Evolutionary conservation across 2,888 invertebrate species (phyloP), one percentile per base, ranked within the genome.

Genomic region (Chrysina gloriosa): DNA sequence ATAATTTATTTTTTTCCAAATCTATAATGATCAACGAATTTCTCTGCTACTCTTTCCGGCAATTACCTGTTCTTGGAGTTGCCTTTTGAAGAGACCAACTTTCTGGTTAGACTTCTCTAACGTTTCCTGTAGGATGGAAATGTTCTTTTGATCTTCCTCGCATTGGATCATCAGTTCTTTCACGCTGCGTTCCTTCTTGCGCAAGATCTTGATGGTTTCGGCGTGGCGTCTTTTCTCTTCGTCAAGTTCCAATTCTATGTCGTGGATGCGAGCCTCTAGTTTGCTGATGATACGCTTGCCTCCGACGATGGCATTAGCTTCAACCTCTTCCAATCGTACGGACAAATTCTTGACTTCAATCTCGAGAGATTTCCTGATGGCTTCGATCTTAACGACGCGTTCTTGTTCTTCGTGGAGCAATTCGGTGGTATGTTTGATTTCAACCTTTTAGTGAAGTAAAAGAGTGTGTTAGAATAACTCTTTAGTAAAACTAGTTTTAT

Each of bases 201-300:
- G 94, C 82, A 97, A 88, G 84, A 97, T 96, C 89, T 97, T 97
- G 84, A 97, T 95, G 80, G 97, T 96, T 85, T 98, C 97, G 76
- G 96, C 92, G 86, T 98, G 97, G 83, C 97, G 92, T 83, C 97
- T 92, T 88, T 96, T 96, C 86, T 98, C 97, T 84, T 97, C 97
- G 81, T 98, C 97, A 76, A 95, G 85, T 85, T 97, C 97, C 77
- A 96, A 87, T 85, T 98, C 97, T 85, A 97, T 86, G 81, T 97
- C 97, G 81, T 96, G 94, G 79, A 97, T 92, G 89, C 93, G 89
- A 76, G 96, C 93, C 85, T 98, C 97, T 83, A 98, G 89, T 88
- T 98, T 98, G 90, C 96, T 94, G 88, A 98, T 97, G 87, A 97
- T 95, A 78, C 97, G 93, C 86, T 93, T 97, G 82, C 96, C 96